These are phyloP conservation scores for Amphilophus citrinellus DNA, from an alignment of 2,113 vertebrate species.

Conservation along the genomic window DNA sequence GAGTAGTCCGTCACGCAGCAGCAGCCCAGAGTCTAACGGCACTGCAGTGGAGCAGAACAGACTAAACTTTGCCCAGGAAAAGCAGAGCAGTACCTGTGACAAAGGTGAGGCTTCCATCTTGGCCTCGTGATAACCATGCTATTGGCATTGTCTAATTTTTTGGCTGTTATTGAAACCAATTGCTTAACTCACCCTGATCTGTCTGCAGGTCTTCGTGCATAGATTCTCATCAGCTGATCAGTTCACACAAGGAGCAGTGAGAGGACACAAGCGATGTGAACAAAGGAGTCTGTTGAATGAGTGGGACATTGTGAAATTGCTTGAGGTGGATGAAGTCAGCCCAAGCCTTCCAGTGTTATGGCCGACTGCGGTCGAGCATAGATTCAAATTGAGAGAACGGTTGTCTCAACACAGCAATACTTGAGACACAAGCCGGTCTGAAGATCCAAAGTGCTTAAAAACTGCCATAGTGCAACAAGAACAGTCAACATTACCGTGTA, in stretches of 20 bases:
- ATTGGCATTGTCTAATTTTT: rapidly evolving
- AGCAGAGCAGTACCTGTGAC: slow-evolving; percentile 83
- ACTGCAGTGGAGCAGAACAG: slow-evolving; percentile 90
- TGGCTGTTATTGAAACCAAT: not conserved
- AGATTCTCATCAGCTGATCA: slow-evolving; percentile 30
- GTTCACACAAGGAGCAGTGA: slow-evolving; percentile 27
- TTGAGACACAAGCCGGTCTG: slow-evolving; percentile 59
- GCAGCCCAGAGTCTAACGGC: slow-evolving; percentile 90
- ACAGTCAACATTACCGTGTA: slow-evolving; percentile 42
- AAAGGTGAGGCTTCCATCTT: slow-evolving; percentile 72
- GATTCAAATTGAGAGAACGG: slow-evolving; percentile 32
- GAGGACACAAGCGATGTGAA: slow-evolving; percentile 47
- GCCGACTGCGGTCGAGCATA: slow-evolving; percentile 32
- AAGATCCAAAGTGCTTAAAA: slow-evolving; percentile 79
- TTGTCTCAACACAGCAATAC: slow-evolving; percentile 58
- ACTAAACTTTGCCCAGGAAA: slow-evolving; percentile 92
- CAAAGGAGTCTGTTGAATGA: not conserved
- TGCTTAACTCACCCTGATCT: not conserved
- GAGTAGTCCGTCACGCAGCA: slow-evolving; percentile 85
- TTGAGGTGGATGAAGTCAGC: slow-evolving; percentile 71
- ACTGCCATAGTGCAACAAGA: slow-evolving; percentile 53
- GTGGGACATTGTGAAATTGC: slow-evolving; percentile 16
- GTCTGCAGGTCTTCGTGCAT: slow-evolving; percentile 76
- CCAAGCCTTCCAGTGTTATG: slow-evolving; percentile 74
- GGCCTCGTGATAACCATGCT: not conserved